These are phyloP conservation scores for Saturnia pavonia DNA, from an alignment of 2,888 invertebrate genomes.

Conservation along the genomic window DNA sequence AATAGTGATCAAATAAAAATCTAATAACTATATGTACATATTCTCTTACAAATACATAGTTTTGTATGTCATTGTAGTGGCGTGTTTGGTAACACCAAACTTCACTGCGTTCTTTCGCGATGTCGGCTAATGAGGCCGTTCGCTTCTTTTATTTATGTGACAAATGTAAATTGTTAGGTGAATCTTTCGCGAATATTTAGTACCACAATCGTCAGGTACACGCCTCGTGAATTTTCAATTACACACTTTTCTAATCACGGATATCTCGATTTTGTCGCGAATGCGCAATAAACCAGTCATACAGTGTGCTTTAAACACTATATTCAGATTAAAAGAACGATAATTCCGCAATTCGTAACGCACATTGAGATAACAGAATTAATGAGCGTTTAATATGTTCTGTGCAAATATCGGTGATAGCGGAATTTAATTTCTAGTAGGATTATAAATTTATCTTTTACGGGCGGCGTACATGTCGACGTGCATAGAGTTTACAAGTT, in stretches of 20 bases:
- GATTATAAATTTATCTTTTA: constrained; percentile 66
- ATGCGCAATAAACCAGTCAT: constrained; percentile 55
- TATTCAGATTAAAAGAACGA: constrained; percentile 41
- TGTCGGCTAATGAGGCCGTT: constrained; percentile 70
- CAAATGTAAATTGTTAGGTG: constrained; percentile 71
- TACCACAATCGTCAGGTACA: constrained; percentile 50
- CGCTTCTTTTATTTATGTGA: constrained; percentile 76
- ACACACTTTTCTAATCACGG: constrained; percentile 56
- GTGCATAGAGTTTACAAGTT: constrained; percentile 76
- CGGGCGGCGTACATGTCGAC: constrained; percentile 58
- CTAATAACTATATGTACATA: constrained; percentile 20
- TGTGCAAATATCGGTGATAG: constrained; percentile 48
- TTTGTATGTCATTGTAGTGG: constrained; percentile 52
- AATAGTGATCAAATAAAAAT: background rate
- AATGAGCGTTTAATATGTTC: constrained; percentile 45
- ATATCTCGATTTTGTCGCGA: constrained; percentile 42
- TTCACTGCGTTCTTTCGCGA: constrained; percentile 40
- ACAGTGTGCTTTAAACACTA: constrained; percentile 44
- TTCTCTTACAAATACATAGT: constrained; percentile 35
- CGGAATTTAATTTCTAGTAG: constrained; percentile 38
- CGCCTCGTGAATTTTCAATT: constrained; percentile 61
- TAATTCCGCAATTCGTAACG: constrained; percentile 30
- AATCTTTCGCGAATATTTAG: constrained; percentile 70
- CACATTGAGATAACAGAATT: constrained; percentile 25
- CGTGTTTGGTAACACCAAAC: constrained; percentile 25